These are phyloP conservation scores for Dinomys branickii DNA, from an alignment of 2,113 vertebrate genomes.

Conservation along the genomic window DNA sequence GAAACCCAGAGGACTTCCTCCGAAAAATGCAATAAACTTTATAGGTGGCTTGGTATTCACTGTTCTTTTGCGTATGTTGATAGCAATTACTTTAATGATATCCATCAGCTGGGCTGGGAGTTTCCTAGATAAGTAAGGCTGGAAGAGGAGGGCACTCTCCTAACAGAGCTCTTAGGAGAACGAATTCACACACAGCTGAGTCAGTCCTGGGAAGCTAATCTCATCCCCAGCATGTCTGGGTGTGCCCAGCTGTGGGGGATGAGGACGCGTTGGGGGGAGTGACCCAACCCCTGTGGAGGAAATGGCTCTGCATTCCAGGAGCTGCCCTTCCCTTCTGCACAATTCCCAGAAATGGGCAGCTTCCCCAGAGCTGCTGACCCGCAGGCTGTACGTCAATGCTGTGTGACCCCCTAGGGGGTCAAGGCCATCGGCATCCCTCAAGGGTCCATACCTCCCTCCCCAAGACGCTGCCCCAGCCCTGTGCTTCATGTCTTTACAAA, in stretches of 20 bases:
- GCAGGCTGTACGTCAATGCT: background rate
- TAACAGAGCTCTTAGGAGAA: background rate
- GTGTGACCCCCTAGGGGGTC: background rate
- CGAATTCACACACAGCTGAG: background rate
- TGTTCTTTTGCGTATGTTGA: background rate
- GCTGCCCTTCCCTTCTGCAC: slow-evolving; percentile 79
- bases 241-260: slow-evolving; percentile 59
- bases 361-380: slow-evolving; percentile 54
- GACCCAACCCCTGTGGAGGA: slow-evolving; percentile 65
- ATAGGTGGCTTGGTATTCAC: background rate
- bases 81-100: slow-evolving; percentile 10
- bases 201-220: slow-evolving; percentile 41
- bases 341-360: slow-evolving; percentile 81
- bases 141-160: background rate
- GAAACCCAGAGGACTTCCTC: background rate
- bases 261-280: background rate
- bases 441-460: background rate
- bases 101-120: background rate
- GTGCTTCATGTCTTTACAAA: background rate
- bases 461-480: background rate
- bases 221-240: slow-evolving; percentile 63
- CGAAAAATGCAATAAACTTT: background rate
- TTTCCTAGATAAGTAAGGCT: background rate
- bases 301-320: slow-evolving; percentile 75
- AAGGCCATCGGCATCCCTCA: background rate